Percentiles rank a stretch among this genome's conserved stretches.
Evolutionary conservation across 2,113 vertebrate genomes (phyloP).

Genomic region (Columba livia): DNA sequence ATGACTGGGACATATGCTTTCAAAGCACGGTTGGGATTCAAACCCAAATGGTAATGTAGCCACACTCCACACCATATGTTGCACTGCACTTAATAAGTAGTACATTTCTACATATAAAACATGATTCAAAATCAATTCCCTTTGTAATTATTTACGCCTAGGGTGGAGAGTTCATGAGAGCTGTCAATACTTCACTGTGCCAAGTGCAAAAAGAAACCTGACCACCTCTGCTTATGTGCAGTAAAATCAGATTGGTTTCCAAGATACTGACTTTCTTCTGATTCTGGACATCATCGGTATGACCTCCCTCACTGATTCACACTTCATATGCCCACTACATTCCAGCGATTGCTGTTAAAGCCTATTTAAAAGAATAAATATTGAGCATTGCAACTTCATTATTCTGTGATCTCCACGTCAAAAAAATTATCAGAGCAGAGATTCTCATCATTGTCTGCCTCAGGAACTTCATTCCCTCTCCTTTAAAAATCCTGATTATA

Average conservation of each 20-base stretch:
- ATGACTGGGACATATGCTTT: neutral
- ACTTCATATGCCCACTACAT: neutral
- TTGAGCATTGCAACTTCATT: constrained; percentile 21
- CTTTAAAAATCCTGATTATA: constrained; percentile 47
- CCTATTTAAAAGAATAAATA: constrained; percentile 35
- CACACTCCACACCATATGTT: neutral
- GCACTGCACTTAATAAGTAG: neutral
- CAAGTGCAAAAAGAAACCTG: constrained; percentile 30
- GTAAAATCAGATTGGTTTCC: constrained; percentile 34
- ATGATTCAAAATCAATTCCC: constrained; percentile 54
- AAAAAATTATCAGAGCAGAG: constrained; percentile 19
- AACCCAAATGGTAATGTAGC: neutral
- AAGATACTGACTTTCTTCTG: neutral
- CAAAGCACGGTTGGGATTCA: neutral
- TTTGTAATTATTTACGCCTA: constrained; percentile 6
- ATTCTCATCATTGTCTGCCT: neutral
- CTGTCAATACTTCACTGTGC: neutral
- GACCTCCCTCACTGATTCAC: neutral
- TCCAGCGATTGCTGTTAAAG: constrained; percentile 23
- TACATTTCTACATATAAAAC: constrained; percentile 61
- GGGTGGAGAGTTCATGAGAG: constrained; percentile 5
- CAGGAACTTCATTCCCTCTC: constrained; percentile 3
- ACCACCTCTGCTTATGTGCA: neutral
- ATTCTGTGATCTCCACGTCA: neutral
- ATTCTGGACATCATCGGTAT: neutral